Evolutionary conservation across 2,888 invertebrate genomes (phyloP).

Genomic region (Drosophila falleni): DNA sequence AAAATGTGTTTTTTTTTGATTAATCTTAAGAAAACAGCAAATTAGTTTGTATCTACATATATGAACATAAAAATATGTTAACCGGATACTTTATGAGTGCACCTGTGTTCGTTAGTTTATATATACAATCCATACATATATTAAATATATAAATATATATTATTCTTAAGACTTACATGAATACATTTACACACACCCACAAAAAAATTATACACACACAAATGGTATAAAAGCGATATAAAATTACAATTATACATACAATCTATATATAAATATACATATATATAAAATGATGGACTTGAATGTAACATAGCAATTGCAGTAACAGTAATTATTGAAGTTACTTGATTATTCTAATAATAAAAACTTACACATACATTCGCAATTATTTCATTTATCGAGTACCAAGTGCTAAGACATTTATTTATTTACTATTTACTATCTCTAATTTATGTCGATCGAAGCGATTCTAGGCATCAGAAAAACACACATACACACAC

Average conservation of each 20-base stretch:
- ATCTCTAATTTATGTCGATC: slow-evolving; percentile 10
- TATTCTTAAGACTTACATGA: slow-evolving; percentile 36
- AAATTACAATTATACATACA: slow-evolving; percentile 23
- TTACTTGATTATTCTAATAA: slow-evolving; percentile 62
- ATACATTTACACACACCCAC: slow-evolving; percentile 8
- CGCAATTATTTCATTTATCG: slow-evolving; percentile 61
- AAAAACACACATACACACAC: no score
- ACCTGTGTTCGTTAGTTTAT: slow-evolving; percentile 81
- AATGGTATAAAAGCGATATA: slow-evolving; percentile 22
- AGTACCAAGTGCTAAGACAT: slow-evolving; percentile 32
- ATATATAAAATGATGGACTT: slow-evolving; percentile 38
- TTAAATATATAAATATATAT: slow-evolving; percentile 10
- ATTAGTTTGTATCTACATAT: slow-evolving; percentile 52
- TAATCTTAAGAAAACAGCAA: slow-evolving; percentile 36
- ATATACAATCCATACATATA: slow-evolving; percentile 25
- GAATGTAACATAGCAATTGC: slow-evolving; percentile 45
- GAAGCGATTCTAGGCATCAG: slow-evolving; percentile 9
- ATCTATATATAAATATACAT: slow-evolving; percentile 11
- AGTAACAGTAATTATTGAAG: slow-evolving; percentile 48
- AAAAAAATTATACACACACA: slow-evolving; percentile 5
- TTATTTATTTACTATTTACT: not conserved
- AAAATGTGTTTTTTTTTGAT: slow-evolving; percentile 31
- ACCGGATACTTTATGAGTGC: slow-evolving; percentile 80
- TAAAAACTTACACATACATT: slow-evolving; percentile 71
- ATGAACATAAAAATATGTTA: slow-evolving; percentile 55